A percentile compares a stretch with the other conserved stretches of the same genome.
Evolutionary conservation across 2,888 invertebrate species (phyloP).

Genomic region (Epsilonema sp.): DNA sequence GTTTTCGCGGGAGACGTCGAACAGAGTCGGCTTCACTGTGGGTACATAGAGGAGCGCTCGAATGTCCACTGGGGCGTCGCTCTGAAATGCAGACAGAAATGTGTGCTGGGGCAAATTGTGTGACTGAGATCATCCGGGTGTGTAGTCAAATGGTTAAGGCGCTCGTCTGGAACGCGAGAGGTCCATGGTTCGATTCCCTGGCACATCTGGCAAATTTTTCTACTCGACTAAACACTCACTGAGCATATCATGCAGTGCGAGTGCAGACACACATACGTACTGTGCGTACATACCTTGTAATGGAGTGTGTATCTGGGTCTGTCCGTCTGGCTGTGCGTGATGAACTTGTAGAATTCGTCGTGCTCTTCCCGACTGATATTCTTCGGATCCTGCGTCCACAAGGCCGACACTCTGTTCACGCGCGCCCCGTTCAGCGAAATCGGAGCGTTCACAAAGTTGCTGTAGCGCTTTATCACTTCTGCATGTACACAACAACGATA

Average conservation of each 20-base stretch:
- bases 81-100: too few relatives aligned
- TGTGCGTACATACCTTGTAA: constrained; percentile 45
- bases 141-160: too few relatives aligned
- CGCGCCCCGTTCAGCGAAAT: constrained; percentile 71
- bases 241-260: too few relatives aligned
- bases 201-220: too few relatives aligned
- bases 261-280: too few relatives aligned
- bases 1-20: constrained; percentile 66
- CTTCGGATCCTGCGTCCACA: constrained; percentile 39
- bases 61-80: constrained; percentile 75
- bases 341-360: constrained; percentile 72
- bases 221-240: too few relatives aligned
- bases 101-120: too few relatives aligned
- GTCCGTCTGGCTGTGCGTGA: constrained; percentile 55
- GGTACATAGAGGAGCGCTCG: constrained; percentile 77
- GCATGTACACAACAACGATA: too few relatives aligned
- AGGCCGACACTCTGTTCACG: constrained; percentile 59
- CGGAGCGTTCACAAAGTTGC: constrained; percentile 85
- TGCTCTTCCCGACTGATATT: constrained; percentile 65
- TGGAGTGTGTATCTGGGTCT: constrained; percentile 69
- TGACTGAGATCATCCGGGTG: too few relatives aligned
- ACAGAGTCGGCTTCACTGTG: constrained; percentile 68
- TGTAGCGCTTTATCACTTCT: constrained; percentile 80
- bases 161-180: too few relatives aligned
- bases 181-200: too few relatives aligned